A percentile compares a stretch with the other conserved stretches of the same genome.
Conservation (phyloP, 2,113 vertebrate genomes). For the Antennarius striatus region DNA sequence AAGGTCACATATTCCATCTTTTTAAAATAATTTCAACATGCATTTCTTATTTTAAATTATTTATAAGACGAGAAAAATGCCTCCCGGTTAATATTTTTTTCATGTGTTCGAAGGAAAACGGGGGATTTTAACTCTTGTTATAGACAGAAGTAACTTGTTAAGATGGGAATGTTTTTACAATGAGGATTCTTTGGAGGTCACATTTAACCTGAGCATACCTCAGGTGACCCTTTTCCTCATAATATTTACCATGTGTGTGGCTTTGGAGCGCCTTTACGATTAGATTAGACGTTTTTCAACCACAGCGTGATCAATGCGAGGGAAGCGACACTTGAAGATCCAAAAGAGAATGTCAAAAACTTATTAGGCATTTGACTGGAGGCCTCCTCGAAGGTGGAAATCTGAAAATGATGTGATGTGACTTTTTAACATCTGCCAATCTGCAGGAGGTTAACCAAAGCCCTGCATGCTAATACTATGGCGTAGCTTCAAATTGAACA, state of each 20-base stretch:
- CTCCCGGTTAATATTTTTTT: not conserved
- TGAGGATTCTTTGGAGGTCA: not conserved
- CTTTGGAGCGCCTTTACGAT: constrained; percentile 14
- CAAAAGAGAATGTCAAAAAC: constrained; percentile 19
- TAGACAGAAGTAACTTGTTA: not conserved
- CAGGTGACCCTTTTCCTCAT: constrained; percentile 1
- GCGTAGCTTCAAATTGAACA: not conserved
- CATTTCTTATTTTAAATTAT: too few relatives aligned
- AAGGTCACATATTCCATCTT: too few relatives aligned
- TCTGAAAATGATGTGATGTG: constrained; percentile 18
- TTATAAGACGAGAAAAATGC: too few relatives aligned
- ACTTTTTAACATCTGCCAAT: constrained; percentile 37
- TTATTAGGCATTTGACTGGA: not conserved
- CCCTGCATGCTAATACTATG: not conserved
- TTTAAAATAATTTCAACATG: too few relatives aligned
- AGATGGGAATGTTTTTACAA: not conserved
- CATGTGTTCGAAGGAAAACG: not conserved
- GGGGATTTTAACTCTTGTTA: not conserved
- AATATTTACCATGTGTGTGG: constrained; percentile 19
- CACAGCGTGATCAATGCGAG: not conserved
- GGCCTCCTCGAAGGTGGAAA: not conserved
- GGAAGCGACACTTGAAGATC: constrained; percentile 21
- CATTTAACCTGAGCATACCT: constrained; percentile 18
- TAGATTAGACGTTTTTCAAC: not conserved
- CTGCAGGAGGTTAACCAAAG: constrained; percentile 24